These are phyloP conservation scores for Microplitis mediator DNA, from an alignment of 1,140 invertebrate species.

Conservation along the genomic window DNA sequence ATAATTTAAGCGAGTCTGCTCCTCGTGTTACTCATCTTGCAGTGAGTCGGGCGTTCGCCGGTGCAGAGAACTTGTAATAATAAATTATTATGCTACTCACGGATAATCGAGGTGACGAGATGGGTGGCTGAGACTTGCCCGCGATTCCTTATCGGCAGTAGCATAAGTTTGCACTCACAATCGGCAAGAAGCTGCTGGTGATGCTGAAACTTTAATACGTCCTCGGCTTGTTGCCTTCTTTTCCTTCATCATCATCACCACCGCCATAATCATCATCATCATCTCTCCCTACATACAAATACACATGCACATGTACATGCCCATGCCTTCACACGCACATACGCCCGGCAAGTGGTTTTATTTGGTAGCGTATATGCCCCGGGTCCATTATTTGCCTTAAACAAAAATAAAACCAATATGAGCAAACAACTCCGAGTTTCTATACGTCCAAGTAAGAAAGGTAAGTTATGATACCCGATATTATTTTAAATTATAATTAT, in stretches of 20 bases:
- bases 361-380: neutral
- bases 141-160: slow-evolving; percentile 18
- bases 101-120: slow-evolving; percentile 23
- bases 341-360: too few species aligned
- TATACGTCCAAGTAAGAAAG: neutral
- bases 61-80: slow-evolving; percentile 5
- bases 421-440: neutral
- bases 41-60: too few species aligned
- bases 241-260: neutral
- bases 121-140: slow-evolving; percentile 6
- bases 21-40: too few species aligned
- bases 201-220: neutral
- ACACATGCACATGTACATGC: too few species aligned
- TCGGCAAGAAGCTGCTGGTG: slow-evolving; percentile 7
- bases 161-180: slow-evolving; percentile 23
- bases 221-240: slow-evolving; percentile 5
- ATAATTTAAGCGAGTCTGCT: too few species aligned
- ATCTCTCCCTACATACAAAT: too few species aligned
- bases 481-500: too few species aligned
- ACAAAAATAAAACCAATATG: neutral
- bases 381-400: slow-evolving; percentile 3
- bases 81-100: slow-evolving; percentile 18
- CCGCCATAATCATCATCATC: too few species aligned
- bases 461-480: too few species aligned
- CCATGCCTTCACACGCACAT: too few species aligned